These are phyloP conservation scores for Mormyrus lacerda DNA, from an alignment of 2,113 vertebrate genomes.

Conservation along the genomic window DNA sequence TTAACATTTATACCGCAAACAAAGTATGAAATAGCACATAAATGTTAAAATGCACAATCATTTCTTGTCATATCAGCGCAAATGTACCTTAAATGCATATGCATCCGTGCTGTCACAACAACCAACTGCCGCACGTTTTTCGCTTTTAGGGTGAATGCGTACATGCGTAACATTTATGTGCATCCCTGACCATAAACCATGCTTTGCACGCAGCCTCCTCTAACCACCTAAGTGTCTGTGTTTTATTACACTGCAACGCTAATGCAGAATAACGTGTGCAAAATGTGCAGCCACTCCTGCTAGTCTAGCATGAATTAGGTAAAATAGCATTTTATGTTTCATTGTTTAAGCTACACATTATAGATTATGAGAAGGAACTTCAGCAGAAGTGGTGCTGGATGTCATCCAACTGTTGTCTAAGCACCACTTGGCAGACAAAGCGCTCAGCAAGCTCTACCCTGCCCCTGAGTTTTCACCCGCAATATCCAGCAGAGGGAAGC, in stretches of 20 bases:
- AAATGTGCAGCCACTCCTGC: background rate
- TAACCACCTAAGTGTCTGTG: background rate
- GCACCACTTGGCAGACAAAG: background rate
- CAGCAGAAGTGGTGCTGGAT: background rate
- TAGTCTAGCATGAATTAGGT: background rate
- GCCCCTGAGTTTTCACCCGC: background rate
- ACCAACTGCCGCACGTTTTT: no score
- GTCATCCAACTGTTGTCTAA: background rate
- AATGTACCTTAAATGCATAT: no score
- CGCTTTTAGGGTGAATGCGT: no score
- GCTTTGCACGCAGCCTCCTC: background rate
- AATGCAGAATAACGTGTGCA: background rate
- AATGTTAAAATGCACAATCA: no score
- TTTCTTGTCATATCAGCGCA: no score
- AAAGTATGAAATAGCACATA: no score
- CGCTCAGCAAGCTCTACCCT: background rate
- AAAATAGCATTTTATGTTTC: background rate
- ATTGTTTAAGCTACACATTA: background rate
- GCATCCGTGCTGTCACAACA: no score
- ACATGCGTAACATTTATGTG: no score
- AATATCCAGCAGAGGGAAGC: background rate
- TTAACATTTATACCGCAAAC: no score
- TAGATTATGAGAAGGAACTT: background rate
- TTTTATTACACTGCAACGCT: background rate
- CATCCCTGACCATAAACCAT: background rate